Base-by-base conservation (phyloP, 2,797 vertebrate species). In the Hephaestus fuliginosus region DNA sequence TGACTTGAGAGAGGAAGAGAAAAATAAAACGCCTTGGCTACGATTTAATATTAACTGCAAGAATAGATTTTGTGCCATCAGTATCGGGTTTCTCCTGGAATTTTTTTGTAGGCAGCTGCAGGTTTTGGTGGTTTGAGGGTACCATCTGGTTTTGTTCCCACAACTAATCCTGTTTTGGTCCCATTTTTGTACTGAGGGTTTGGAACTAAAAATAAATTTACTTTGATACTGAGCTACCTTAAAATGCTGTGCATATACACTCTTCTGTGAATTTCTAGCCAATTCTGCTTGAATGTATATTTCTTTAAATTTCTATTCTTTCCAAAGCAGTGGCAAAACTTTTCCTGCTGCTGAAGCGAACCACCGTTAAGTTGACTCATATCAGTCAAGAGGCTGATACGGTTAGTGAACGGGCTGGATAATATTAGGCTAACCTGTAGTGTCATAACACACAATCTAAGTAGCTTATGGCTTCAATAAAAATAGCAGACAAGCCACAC, bases 391-490 rank as follows among this genome's bases (percentile, higher is more conserved):
- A 68, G 70, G 56, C 67, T 68, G 70, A 78, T 78, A 65, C 55
- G 55, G 80, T 65, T 53, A 60, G 74, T 58, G 53, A 79, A 77
- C 60, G 52, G 81, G 76, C 60, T 67, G 83, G 86, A 86, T 90
- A 79, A 88, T 84, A 86, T 89, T 86, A 87, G 87, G 69, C 76
- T 87, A 89, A 92, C 90, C 85, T 91, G 88, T 80, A 58, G 76
- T 69, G 74, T 80, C 83, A 89, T 75, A 80, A 82, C 83, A 82
- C 68, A 79, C 85, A 73, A 18, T 80, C 82, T 89, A 92, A 91
- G 89, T 70, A 93, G 89, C 88, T 93, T 92, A 93, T 80, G 71
- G 80, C 80, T 71, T 73, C 64, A 80, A 88, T 88, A 93, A 87
- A 91, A 92, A 93, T 84, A 93, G 91, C 85, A 78, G 75, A 83